phyloP scores from a whole-genome alignment of 2,797 vertebrate species.

The Stomatorhinus walkeri region DNA sequence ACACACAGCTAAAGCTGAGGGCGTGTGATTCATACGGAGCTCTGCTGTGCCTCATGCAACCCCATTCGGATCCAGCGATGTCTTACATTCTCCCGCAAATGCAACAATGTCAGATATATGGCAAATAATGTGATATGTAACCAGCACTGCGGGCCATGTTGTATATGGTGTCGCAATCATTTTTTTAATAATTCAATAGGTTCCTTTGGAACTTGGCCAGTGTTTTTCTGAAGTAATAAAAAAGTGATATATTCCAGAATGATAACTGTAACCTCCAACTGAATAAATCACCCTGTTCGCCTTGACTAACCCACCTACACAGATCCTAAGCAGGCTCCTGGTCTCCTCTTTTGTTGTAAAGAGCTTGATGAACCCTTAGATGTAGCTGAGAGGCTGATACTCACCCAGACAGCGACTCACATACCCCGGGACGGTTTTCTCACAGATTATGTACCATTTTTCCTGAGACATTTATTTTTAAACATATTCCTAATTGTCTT shows the following conservation, averaged over 20 bases:
- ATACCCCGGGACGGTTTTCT: not conserved
- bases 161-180: not conserved
- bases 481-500: not conserved
- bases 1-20: not conserved
- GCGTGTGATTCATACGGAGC: not conserved
- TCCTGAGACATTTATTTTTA: not conserved
- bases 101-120: not conserved
- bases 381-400: not conserved
- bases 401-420: not conserved
- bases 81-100: not conserved
- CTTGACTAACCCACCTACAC: not conserved
- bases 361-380: not conserved
- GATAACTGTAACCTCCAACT: not conserved
- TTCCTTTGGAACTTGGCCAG: not conserved
- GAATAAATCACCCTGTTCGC: not conserved
- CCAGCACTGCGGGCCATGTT: not conserved
- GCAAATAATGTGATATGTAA: not conserved
- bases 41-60: not conserved
- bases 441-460: not conserved
- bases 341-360: not conserved
- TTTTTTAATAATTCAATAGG: not conserved
- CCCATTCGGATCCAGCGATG: not conserved
- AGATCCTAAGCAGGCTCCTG: not conserved
- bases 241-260: not conserved
- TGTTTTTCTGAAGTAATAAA: not conserved